Conservation (phyloP, 2,888 invertebrate species). For the Phoronis australis region DNA sequence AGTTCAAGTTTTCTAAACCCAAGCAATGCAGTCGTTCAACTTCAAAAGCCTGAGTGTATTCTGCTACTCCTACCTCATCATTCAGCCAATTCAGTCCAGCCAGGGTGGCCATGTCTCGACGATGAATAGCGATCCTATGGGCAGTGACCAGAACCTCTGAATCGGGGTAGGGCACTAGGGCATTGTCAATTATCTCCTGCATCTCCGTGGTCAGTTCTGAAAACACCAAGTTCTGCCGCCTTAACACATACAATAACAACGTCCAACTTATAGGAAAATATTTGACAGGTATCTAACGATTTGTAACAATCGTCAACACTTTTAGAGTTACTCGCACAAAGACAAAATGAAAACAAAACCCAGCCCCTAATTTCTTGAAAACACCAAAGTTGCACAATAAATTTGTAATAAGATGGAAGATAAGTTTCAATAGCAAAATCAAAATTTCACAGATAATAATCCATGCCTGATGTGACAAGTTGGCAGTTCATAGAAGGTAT, state of each 20-base stretch:
- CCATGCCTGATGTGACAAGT: too few species aligned
- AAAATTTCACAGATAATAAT: not conserved
- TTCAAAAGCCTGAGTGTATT: too few species aligned
- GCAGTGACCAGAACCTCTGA: slow-evolving; percentile 63
- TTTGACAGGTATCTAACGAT: too few species aligned
- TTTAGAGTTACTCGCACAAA: too few species aligned
- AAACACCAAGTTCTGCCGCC: slow-evolving; percentile 2
- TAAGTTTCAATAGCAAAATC: not conserved
- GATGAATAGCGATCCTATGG: slow-evolving; percentile 62
- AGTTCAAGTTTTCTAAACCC: too few species aligned
- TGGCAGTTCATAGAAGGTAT: not conserved
- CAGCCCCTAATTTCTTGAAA: too few species aligned
- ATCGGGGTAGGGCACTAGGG: slow-evolving; percentile 53
- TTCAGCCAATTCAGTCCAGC: slow-evolving; percentile 86
- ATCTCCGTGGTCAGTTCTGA: slow-evolving; percentile 65
- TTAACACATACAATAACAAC: not conserved
- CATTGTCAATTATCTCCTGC: slow-evolving; percentile 52
- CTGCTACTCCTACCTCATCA: slow-evolving; percentile 59
- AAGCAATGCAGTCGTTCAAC: too few species aligned
- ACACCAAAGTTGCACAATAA: too few species aligned
- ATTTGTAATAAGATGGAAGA: too few species aligned
- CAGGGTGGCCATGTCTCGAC: slow-evolving; percentile 78
- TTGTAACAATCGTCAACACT: too few species aligned
- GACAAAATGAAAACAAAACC: too few species aligned
- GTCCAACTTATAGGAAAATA: too few species aligned